phyloP scores from a whole-genome alignment of 2,797 vertebrate species.

The Chelon labrosus region DNA sequence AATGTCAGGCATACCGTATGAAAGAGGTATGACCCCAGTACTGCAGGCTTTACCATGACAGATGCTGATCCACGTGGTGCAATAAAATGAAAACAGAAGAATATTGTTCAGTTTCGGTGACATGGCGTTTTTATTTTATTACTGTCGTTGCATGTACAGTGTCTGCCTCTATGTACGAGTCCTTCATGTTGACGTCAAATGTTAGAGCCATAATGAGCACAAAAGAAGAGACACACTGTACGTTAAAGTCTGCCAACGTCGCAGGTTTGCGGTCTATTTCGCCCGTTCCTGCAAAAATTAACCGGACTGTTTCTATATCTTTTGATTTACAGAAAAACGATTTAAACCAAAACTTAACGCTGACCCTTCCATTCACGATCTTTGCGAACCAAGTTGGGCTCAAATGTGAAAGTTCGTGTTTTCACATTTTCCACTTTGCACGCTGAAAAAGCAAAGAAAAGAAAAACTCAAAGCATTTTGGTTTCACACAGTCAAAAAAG shows the following conservation, averaged over 20 bases:
- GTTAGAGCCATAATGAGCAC: not conserved
- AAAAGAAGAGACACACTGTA: not conserved
- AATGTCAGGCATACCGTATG: not conserved
- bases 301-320: not conserved
- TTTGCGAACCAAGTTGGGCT: not conserved
- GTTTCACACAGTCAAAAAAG: no score
- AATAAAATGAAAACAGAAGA: constrained; percentile 51
- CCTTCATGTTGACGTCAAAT: not conserved
- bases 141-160: not conserved
- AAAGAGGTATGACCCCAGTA: constrained; percentile 8
- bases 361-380: not conserved
- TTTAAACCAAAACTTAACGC: not conserved
- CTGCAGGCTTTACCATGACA: constrained; percentile 19
- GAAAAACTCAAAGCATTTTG: no score
- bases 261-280: not conserved
- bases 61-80: constrained; percentile 37
- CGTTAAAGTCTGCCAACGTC: not conserved
- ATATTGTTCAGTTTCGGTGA: not conserved
- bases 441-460: no score
- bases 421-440: no score
- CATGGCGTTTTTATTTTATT: not conserved
- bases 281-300: not conserved
- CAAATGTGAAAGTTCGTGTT: not conserved
- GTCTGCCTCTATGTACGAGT: not conserved
- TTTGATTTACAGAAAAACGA: not conserved